phyloP scores from a whole-genome alignment of 2,888 invertebrate genomes.

The Monoplex corrugatus region DNA sequence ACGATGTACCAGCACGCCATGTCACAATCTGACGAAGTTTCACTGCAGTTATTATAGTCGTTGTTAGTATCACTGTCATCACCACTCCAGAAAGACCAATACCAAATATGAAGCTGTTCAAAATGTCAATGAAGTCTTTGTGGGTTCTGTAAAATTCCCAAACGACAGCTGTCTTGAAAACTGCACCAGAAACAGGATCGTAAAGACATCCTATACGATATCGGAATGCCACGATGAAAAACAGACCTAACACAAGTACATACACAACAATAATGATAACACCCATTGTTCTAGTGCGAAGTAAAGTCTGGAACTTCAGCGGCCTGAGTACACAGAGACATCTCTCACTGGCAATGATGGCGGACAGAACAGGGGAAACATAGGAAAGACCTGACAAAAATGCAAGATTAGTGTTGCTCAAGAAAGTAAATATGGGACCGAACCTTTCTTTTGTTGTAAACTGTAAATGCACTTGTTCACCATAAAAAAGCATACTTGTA shows the following conservation, averaged over 20 bases:
- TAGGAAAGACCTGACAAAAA: too few relatives aligned
- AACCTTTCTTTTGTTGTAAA: too few relatives aligned
- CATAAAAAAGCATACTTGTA: too few relatives aligned
- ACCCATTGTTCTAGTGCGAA: not conserved
- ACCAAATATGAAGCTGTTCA: conserved; percentile 11
- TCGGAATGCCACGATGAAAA: not conserved
- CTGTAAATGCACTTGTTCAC: too few relatives aligned
- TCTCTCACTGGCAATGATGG: conserved; percentile 23
- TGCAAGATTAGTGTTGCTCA: too few relatives aligned
- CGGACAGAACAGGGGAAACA: not conserved
- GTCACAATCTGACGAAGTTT: not conserved
- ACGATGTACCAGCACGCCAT: not conserved
- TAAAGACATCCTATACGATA: not conserved
- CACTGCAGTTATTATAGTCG: not conserved
- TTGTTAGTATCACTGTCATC: not conserved
- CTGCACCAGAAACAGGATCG: not conserved
- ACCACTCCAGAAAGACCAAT: not conserved
- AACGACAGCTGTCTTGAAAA: not conserved
- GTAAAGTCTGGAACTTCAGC: not conserved
- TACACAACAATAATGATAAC: not conserved
- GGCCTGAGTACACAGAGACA: conserved; percentile 18
- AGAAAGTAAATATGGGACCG: too few relatives aligned
- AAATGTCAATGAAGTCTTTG: not conserved
- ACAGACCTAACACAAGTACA: not conserved
- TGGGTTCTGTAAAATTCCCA: not conserved